Percentiles rank a stretch among this genome's conserved stretches.
Conservation (phyloP, 2,113 vertebrate genomes). For the Solea solea region DNA sequence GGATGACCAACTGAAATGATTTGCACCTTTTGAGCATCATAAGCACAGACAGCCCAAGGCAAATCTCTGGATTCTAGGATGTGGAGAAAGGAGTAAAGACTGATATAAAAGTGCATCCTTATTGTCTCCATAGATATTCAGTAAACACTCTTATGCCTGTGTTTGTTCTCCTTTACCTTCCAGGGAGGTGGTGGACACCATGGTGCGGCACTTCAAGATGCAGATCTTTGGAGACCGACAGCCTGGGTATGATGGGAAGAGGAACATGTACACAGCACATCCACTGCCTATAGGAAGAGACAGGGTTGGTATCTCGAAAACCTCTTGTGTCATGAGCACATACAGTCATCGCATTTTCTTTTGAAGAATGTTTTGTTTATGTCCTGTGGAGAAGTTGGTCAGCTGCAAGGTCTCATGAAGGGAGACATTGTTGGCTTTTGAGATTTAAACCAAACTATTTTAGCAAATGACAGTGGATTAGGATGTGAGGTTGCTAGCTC, state of each 20-base stretch:
- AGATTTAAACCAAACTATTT: background rate
- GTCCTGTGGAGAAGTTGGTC: background rate
- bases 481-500: background rate
- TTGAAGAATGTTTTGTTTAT: background rate
- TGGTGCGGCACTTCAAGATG: constrained; percentile 99
- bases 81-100: background rate
- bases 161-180: background rate
- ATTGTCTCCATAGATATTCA: background rate
- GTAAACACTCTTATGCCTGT: background rate
- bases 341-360: too few relatives aligned
- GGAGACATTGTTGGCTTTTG: too few relatives aligned
- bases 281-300: constrained; percentile 96
- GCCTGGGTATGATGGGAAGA: constrained; percentile 97
- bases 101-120: background rate
- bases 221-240: constrained; percentile 98
- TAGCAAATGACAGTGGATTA: background rate
- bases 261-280: constrained; percentile 98
- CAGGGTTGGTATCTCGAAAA: constrained; percentile 77
- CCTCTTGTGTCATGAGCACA: background rate
- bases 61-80: background rate
- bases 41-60: background rate
- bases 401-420: background rate
- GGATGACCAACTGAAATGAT: background rate
- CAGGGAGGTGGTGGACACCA: constrained; percentile 98
- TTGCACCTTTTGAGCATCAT: background rate